These are phyloP conservation scores for Mycteria americana DNA, from an alignment of 2,797 vertebrate genomes.

Conservation along the genomic window DNA sequence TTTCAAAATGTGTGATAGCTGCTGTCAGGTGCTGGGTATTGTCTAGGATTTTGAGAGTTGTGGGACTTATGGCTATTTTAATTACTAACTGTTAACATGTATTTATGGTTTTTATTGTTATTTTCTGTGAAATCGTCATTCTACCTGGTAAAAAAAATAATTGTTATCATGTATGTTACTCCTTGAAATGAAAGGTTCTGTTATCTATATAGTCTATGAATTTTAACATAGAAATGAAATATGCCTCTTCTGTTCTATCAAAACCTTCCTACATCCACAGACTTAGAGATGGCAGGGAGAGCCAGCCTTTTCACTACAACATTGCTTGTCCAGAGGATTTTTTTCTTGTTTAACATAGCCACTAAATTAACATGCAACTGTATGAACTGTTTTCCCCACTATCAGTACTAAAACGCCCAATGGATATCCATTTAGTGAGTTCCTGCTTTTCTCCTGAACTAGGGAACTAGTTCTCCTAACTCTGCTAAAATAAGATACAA, in stretches of 20 bases:
- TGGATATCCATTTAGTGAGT: neutral
- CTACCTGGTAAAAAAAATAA: neutral
- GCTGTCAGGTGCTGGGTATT: neutral
- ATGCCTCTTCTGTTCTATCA: neutral
- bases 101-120: neutral
- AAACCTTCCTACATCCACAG: neutral
- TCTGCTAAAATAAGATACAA: neutral
- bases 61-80: neutral
- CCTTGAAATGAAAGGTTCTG: neutral
- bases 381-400: neutral
- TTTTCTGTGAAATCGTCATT: neutral
- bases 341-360: neutral
- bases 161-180: neutral
- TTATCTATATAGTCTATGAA: neutral
- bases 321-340: neutral
- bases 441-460: neutral
- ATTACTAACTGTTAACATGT: neutral
- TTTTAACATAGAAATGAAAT: neutral
- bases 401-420: neutral
- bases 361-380: neutral
- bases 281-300: neutral
- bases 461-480: neutral
- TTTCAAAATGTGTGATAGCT: neutral
- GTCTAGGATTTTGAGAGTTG: neutral
- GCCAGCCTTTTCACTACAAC: neutral